Evolutionary conservation across 2,888 invertebrate genomes (phyloP), one percentile per base, ranked within the genome.

Genomic region (Callyntrura guangdongensis): DNA sequence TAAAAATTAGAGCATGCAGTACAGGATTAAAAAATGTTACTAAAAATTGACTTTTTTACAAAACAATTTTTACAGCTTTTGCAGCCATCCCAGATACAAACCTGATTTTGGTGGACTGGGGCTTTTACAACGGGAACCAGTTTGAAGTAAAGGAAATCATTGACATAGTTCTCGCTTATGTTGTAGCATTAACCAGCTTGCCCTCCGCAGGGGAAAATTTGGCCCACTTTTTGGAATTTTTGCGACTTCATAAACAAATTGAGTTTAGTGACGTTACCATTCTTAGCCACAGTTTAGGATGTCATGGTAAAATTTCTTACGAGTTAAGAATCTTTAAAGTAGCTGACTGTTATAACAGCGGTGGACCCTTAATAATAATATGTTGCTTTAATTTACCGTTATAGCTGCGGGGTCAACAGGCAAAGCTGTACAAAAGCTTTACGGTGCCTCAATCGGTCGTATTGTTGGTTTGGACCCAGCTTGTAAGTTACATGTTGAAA

Each of bases 401-500:
- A 20, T 61, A 87, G 86, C 85, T 56, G 89, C 59, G 25, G 92
- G 91, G 45, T 86, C 86, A 20, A 67, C 77, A 36, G 89, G 92
- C 22, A 53, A 5, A 4, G 0, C 8, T 0, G 59, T 86, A 8
- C 45, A 59, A n/a, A 22, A 5, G 20, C 79, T n/a, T 0, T 77
- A 87, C 20, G 64, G 64, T 5, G 61, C 8, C 8, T 4, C 20
- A 0, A 20, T 90, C 14, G 74, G 53, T 0, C 89, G 89, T 22
- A 84, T 91, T 74, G 79, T 64, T 12, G 92, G 92, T 8, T 67
- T 92, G 2, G 92, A 92, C 74, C 92, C 92, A 49, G 92, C 92
- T 6, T 91, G 90, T 53, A 59, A 47, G 0, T 20, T 14, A 1
- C n/a, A n/a, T 14, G 12, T 79, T 53, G 14, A 9, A 53, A 53